Base-by-base conservation (phyloP, 2,113 vertebrate species). In the Chloropsis cyanopogon region DNA sequence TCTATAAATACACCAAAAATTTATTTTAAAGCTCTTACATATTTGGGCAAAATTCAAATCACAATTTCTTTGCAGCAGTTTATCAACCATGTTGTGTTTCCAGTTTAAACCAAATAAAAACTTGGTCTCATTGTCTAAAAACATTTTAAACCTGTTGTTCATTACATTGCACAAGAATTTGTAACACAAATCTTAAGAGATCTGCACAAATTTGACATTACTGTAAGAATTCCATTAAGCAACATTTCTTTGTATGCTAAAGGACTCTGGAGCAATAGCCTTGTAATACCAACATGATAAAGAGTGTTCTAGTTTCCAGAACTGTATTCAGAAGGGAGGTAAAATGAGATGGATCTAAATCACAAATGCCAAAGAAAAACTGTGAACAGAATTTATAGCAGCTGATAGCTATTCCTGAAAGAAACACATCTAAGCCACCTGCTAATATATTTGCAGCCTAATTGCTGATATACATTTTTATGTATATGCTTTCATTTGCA, bases 171-270 rank as follows among this genome's bases (percentile, higher is more conserved):
- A 71, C 56, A 95, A 57, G 63, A 93, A 91, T 79, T 84, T 81
- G n/a, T 63, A 90, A 86, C 49, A 92, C 39, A 86, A 86, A 75
- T 64, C 88, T 84, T 86, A 42, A 64, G 94, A 91, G 92, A 93
- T 57, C 72, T 75, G 69, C 52, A 86, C 83, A 94, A 88, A 95
- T 92, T 86, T 89, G 91, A 84, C 69, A 88, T 46, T 63, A 86
- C 88, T 0, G 12, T 78, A 94, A 79, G 65, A 93, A 91, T 82
- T 82, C 72, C 77, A 92, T 87, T 82, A 90, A 87, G 88, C 54
- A 94, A 82, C 73, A 76, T 76, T 84, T 91, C 87, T 89, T 94
- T 87, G 78, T 79, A 79, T 75, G 82, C 81, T 88, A n/a, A 96
- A 84, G 49, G 83, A 86, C 86, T 93, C 83, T 64, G 69, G 82